Evolutionary conservation across 2,888 invertebrate genomes (phyloP).

Genomic region (Amblyjoppa proteus): DNA sequence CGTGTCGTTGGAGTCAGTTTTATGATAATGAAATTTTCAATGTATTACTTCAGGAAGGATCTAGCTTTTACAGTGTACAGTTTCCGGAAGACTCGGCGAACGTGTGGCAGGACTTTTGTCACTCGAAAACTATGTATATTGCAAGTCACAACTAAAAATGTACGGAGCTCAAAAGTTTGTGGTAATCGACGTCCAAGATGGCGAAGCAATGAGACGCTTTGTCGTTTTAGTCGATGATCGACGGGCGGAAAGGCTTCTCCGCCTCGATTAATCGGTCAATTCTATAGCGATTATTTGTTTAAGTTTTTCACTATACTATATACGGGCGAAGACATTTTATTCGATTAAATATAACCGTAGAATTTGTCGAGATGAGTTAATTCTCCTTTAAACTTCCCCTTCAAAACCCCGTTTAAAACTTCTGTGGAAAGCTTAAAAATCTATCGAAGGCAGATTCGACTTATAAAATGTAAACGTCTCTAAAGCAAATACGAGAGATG

Average conservation of each 20-base stretch:
- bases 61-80: neutral
- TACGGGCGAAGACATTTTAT: too few species aligned
- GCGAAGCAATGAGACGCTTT: neutral
- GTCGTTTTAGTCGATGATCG: neutral
- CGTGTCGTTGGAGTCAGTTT: neutral
- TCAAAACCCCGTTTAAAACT: too few species aligned
- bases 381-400: too few species aligned
- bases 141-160: neutral
- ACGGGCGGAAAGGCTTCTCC: neutral
- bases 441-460: too few species aligned
- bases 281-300: neutral
- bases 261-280: neutral
- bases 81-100: neutral
- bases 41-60: neutral
- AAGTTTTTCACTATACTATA: too few species aligned
- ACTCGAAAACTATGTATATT: neutral
- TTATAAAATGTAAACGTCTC: too few species aligned
- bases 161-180: neutral
- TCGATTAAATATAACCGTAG: too few species aligned
- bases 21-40: neutral
- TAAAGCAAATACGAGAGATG: too few species aligned
- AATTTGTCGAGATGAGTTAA: too few species aligned
- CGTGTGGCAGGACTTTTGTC: neutral
- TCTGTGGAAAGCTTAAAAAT: too few species aligned
- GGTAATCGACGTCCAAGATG: neutral